Evolutionary conservation across 1,140 invertebrate species (phyloP), one percentile per base, ranked within the genome.

Genomic region (Papilio dardanus): DNA sequence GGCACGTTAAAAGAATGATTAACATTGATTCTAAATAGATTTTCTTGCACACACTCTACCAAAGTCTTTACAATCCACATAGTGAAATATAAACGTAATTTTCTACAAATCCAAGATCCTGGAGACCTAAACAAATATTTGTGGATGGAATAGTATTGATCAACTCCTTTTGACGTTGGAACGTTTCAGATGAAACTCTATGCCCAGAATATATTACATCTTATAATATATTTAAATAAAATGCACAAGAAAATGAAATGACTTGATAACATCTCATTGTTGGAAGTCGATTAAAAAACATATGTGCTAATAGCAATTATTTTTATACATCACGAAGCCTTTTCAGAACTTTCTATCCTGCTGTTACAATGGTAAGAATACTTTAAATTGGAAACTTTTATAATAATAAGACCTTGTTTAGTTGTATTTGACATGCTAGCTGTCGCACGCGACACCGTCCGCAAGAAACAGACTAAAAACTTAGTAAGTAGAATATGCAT

Each of bases 1-100:
- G 54, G 21, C 10, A 28, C 28, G 21, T 58, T 28, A 2, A 58
- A 58, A 58, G n/a, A n/a, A n/a, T n/a, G n/a, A n/a, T n/a, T n/a
- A n/a, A n/a, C n/a, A n/a, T n/a, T n/a, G n/a, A n/a, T n/a, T n/a
- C n/a, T n/a, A n/a, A n/a, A n/a, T n/a, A n/a, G n/a, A n/a, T n/a
- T 19, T 46, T 46, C 42, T 46, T 54, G 50, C 50, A 24, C 7
- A 54, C 3, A 12, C 8, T 10, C 21, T 24, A 8, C 7, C 21
- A 12, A 24, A 8, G 50, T 30, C 24, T 3, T 28, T 28, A 16
- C 24, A 14, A 62, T 28, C 30, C 24, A 62, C 21, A 28, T 30
- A 14, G 54, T 62, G 54, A 12, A 62, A 62, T 62, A 62, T 62
- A 62, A 62, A 62, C 54, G 54, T 62, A 62, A 62, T 62, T 62